Evolutionary conservation across 2,888 invertebrate species (phyloP).

Genomic region (Oxyscelio sp.): DNA sequence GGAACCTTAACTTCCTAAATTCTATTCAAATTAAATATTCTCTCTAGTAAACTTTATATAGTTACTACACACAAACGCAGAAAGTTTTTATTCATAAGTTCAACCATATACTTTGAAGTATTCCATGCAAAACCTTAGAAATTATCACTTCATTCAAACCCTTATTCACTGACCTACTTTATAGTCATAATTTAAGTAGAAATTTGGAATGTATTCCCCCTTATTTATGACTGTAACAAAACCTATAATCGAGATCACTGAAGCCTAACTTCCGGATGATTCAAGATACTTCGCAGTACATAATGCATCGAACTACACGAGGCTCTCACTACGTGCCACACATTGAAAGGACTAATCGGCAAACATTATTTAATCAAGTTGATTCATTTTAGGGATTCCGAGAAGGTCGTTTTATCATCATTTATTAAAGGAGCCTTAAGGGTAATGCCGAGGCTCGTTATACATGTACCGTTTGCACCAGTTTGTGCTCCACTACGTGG

Average conservation of each 20-base stretch:
- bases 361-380: constrained; percentile 51
- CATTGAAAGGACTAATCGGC: constrained; percentile 22
- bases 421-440: constrained; percentile 55
- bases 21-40: too few relatives aligned
- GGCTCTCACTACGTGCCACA: neutral
- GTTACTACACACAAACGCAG: constrained; percentile 20
- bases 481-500: constrained; percentile 55
- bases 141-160: constrained; percentile 10
- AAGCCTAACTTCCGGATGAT: constrained; percentile 33
- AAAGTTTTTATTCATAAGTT: constrained; percentile 24
- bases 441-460: constrained; percentile 43
- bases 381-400: constrained; percentile 53
- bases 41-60: neutral
- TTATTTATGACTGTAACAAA: constrained; percentile 42
- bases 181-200: constrained; percentile 11
- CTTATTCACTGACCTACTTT: constrained; percentile 18
- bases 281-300: constrained; percentile 6
- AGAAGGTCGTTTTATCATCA: constrained; percentile 55
- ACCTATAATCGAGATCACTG: constrained; percentile 27
- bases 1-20: too few relatives aligned
- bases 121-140: constrained; percentile 1
- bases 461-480: constrained; percentile 49
- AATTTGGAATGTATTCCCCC: constrained; percentile 1
- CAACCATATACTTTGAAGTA: neutral
- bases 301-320: constrained; percentile 7